Evolutionary conservation across 2,797 vertebrate species (phyloP), one percentile per base, ranked within the genome.

Genomic region (Gobio occitaniae): DNA sequence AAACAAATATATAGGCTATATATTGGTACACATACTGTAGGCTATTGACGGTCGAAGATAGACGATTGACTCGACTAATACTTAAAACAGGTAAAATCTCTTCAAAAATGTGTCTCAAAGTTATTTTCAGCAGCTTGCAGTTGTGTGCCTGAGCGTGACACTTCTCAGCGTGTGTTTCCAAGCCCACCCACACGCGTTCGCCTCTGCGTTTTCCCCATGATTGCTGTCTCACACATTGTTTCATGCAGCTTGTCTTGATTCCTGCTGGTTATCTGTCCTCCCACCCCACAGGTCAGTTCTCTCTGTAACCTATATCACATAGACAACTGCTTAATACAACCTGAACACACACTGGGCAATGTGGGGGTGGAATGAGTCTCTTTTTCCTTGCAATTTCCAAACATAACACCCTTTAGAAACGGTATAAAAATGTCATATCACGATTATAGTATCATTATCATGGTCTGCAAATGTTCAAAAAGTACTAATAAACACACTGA

Each of bases 251-350:
- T 80, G 47, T 88, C 85, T 32, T 38, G 77, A 77, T 52, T 44
- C 86, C 79, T 82, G 83, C 78, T 85, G 86, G 32, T 85, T 38
- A 66, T 72, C 54, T 70, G 41, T 84, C 48, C 61, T 76, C 80
- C 47, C 72, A 17, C 79, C 78, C 29, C 48, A 19, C 79, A 10
- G 74, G 71, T 63, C 87, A 83, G 89, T 87, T 88, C 88, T 91
- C 70, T 90, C 85, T 61, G 88, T 92, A 94, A 94, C 94, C 93
- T 94, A 92, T 92, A 94, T 94, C 94, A 94, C 92, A 90, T 89
- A 89, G 90, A 88, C 85, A n/a, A 84, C 87, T 86, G 86, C 91
- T 91, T 95, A 95, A 95, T 95, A 90, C 90, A 92, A 93, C 90
- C 90, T 87, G 94, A 95, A 90, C 91, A 92, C 92, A 74, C 90